Evolutionary conservation across 92 coral and sea anemone species (phyloP).

Genomic region (Bergia puertoricense): DNA sequence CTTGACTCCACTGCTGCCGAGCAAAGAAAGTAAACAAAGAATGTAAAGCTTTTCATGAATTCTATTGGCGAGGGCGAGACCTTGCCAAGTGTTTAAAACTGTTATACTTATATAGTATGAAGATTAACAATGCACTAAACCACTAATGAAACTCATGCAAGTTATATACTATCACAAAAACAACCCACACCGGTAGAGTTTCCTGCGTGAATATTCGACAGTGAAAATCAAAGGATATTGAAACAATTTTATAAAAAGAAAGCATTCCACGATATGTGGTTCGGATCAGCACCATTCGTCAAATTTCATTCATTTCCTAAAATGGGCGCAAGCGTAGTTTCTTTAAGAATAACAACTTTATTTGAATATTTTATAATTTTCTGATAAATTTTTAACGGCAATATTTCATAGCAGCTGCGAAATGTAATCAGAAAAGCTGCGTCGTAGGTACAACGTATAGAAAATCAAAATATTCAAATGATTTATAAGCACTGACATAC

Average conservation of each 20-base stretch:
- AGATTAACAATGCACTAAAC: background rate
- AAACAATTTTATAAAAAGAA: no score
- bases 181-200: no score
- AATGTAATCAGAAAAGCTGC: background rate
- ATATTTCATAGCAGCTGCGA: background rate
- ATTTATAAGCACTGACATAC: no score
- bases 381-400: conserved; percentile 1
- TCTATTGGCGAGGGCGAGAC: background rate
- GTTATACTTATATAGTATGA: background rate
- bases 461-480: no score
- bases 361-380: no score
- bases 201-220: background rate
- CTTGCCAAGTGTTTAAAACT: background rate
- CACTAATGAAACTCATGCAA: background rate
- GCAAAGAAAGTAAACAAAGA: background rate
- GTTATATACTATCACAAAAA: background rate
- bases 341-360: background rate
- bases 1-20: background rate
- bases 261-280: no score
- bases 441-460: background rate
- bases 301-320: background rate
- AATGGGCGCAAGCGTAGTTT: background rate
- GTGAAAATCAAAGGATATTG: background rate
- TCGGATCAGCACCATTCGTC: background rate
- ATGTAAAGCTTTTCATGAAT: background rate